Conservation (phyloP, 1,140 invertebrate genomes). For the Goniozus legneri region DNA sequence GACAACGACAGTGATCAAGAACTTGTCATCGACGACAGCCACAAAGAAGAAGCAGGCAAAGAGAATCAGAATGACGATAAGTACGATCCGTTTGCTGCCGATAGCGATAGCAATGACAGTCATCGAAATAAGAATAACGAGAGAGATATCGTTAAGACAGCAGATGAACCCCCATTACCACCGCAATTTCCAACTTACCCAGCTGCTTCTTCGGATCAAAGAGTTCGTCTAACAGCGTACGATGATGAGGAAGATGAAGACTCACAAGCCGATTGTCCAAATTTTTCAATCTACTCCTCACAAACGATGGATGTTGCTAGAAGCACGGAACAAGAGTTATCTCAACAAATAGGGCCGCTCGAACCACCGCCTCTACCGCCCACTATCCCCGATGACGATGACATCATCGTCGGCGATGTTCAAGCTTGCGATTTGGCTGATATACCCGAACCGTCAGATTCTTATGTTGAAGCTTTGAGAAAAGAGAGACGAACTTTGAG, state of each 20-base stretch:
- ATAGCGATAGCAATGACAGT: constrained; percentile 47
- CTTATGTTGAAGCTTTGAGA: constrained; percentile 45
- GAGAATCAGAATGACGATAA: constrained; percentile 59
- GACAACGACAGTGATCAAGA: constrained; percentile 64
- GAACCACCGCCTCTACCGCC: constrained; percentile 33
- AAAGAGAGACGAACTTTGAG: constrained; percentile 46
- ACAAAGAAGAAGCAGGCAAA: constrained; percentile 42
- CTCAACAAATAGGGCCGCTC: constrained; percentile 44
- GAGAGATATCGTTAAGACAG: constrained; percentile 18
- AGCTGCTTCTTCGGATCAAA: constrained; percentile 8
- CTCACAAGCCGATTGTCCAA: constrained; percentile 72
- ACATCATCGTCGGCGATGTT: constrained; percentile 42
- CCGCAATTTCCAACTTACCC: constrained; percentile 17
- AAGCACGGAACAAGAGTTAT: constrained; percentile 52
- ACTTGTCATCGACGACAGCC: constrained; percentile 63
- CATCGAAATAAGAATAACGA: constrained; percentile 11
- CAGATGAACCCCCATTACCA: constrained; percentile 25
- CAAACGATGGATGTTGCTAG: constrained; percentile 73
- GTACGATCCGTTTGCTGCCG: constrained; percentile 61
- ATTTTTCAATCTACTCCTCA: constrained; percentile 78
- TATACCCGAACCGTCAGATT: constrained; percentile 39
- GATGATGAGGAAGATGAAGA: constrained; percentile 55
- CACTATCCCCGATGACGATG: constrained; percentile 33
- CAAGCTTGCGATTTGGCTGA: constrained; percentile 42
- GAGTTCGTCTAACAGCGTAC: constrained; percentile 36